Evolutionary conservation across 2,888 invertebrate species (phyloP), one percentile per base, ranked within the genome.

Genomic region (Drosophila paranaensis): DNA sequence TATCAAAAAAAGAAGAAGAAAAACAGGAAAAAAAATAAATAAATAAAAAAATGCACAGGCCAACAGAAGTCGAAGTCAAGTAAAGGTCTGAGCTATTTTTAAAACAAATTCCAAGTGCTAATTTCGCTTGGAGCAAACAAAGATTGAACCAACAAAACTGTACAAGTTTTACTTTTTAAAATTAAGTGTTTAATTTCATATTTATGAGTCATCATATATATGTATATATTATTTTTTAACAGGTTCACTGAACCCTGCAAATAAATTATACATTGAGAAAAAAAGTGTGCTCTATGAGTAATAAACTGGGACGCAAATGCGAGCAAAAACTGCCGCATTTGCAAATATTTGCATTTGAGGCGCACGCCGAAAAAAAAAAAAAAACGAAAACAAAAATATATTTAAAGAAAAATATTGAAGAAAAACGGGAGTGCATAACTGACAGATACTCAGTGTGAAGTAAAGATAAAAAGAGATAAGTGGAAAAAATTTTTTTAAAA

Each of bases 321-420:
- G 46, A 63, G 48, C 35, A 61, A 77, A 77, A 83, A 79, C 51
- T 68, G 82, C 79, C 71, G 60, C 79, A 77, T 81, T 56, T 72
- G 72, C 84, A 81, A 82, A 82, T 82, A 84, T 84, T 84, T 84
- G 77, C 74, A 69, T 63, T 72, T 60, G 68, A 74, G 66, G 75
- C 71, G 65, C 60, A 71, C 68, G 79, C 62, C 61, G 33, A 60
- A 58, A 58, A 6, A n/a, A 27, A 9, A 43, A 37, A 20, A 20
- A n/a, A 37, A 66, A 25, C 51, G 46, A 42, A 57, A 10, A 10
- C 1, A 42, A 4, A 10, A 16, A 42, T 11, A 67, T 50, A 70
- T 54, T 56, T 63, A 66, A 16, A 62, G 58, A 35, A 62, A 55
- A 39, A 58, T 56, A 50, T 66, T 50, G 25, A 54, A 65, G n/a